Percentiles rank a stretch among this genome's conserved stretches.
These are phyloP conservation scores for Typhlichthys eigenmanni DNA, from an alignment of 2,797 vertebrate species.

Conservation along the genomic window DNA sequence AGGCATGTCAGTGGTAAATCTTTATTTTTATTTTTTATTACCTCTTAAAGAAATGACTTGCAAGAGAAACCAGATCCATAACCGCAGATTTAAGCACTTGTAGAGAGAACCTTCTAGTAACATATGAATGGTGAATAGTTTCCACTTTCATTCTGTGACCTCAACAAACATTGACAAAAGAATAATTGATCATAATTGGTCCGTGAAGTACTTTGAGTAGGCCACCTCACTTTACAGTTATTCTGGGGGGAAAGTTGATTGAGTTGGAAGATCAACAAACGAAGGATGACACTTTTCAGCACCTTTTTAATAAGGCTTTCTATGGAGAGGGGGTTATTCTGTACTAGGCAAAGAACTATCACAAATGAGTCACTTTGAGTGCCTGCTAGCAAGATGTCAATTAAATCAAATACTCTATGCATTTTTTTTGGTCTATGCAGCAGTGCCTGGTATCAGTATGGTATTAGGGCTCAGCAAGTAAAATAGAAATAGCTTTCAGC, in stretches of 20 bases:
- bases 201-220: constrained; percentile 13
- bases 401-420: not conserved
- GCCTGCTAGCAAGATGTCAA: not conserved
- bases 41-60: too few species aligned
- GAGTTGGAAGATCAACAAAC: not conserved
- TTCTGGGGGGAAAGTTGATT: not conserved
- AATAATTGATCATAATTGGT: too few species aligned
- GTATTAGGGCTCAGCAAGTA: constrained; percentile 5
- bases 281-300: not conserved
- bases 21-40: too few species aligned
- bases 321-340: not conserved
- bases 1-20: too few species aligned
- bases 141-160: too few species aligned
- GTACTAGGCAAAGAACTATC: constrained; percentile 7
- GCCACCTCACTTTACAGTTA: constrained; percentile 23
- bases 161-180: too few species aligned
- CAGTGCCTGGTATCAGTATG: not conserved
- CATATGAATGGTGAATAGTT: too few species aligned
- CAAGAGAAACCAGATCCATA: too few species aligned
- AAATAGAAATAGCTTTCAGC: constrained; percentile 8
- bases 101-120: too few species aligned
- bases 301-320: not conserved
- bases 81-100: too few species aligned
- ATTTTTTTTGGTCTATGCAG: not conserved
- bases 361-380: too few species aligned